These are phyloP conservation scores for Bucorvus abyssinicus DNA, from an alignment of 2,797 vertebrate genomes.

Conservation along the genomic window DNA sequence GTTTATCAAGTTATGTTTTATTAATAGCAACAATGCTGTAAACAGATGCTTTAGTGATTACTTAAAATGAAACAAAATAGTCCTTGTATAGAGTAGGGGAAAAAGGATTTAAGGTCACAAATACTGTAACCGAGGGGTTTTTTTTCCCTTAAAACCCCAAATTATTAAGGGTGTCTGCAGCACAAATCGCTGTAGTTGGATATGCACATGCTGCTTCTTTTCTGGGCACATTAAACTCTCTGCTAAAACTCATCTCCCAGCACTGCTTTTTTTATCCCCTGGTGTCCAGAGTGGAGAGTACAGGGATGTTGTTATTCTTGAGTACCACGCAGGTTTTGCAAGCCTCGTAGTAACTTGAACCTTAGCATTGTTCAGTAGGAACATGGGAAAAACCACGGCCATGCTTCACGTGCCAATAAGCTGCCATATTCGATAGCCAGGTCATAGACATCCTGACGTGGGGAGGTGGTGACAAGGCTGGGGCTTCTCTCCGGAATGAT, in stretches of 20 bases:
- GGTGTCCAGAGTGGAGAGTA: neutral
- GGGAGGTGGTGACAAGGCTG: neutral
- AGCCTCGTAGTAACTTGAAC: neutral
- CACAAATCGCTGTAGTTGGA: neutral
- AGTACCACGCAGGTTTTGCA: neutral
- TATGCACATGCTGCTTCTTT: neutral
- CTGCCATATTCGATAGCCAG: rapidly evolving
- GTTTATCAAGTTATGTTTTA: slow-evolving; percentile 49
- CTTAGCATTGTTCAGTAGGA: neutral
- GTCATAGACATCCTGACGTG: neutral
- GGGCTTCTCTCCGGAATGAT: neutral
- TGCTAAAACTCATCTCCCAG: neutral
- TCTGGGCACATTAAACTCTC: neutral
- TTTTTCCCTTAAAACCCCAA: too few relatives aligned
- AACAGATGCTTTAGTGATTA: slow-evolving; percentile 53
- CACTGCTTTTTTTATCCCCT: neutral
- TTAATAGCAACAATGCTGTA: slow-evolving; percentile 57
- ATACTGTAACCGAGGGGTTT: neutral
- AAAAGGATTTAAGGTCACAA: neutral
- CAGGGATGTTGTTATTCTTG: neutral
- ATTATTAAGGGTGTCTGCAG: neutral
- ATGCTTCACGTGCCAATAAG: neutral
- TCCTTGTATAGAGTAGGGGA: neutral
- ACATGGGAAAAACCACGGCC: neutral
- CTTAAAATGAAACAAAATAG: slow-evolving; percentile 35